phyloP scores from a whole-genome alignment of 2,888 invertebrate species.

The Trimorus sp. region DNA sequence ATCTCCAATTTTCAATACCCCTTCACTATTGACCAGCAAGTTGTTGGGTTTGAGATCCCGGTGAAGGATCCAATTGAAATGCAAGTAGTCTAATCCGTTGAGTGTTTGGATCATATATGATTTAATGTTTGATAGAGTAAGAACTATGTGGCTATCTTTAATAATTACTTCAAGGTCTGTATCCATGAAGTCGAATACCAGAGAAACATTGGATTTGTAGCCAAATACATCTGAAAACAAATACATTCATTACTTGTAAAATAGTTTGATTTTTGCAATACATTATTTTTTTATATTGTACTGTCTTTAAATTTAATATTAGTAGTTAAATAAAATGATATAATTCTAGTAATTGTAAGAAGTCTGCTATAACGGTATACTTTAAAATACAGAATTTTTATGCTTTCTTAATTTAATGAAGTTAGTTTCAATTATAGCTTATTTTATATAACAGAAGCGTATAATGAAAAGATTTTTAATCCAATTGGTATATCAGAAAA shows the following conservation, averaged over 20 bases:
- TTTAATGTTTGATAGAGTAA: constrained; percentile 96
- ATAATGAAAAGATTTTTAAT: too few relatives aligned
- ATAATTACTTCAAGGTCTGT: constrained; percentile 98
- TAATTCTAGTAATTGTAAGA: too few relatives aligned
- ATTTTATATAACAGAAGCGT: too few relatives aligned
- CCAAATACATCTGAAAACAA: constrained; percentile 93
- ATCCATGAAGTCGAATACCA: constrained; percentile 99
- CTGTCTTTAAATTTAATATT: too few relatives aligned
- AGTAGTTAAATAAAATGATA: too few relatives aligned
- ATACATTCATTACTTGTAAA: background rate
- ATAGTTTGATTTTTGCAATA: background rate
- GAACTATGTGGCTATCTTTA: constrained; percentile 92
- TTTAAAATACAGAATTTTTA: too few relatives aligned
- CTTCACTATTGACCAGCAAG: constrained; percentile 94
- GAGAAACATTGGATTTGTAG: constrained; percentile 98
- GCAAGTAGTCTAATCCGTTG: constrained; percentile 96
- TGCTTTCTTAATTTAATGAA: too few relatives aligned
- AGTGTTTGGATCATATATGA: constrained; percentile 97
- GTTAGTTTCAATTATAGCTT: too few relatives aligned
- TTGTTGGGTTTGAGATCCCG: constrained; percentile 99
- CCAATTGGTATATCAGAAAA: too few relatives aligned
- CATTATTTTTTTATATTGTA: background rate
- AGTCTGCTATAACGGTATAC: too few relatives aligned
- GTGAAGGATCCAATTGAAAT: constrained; percentile 97
- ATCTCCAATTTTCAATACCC: constrained; percentile 98